These are phyloP conservation scores for Corythucha ciliata DNA, from an alignment of 2,888 invertebrate species.

Conservation along the genomic window DNA sequence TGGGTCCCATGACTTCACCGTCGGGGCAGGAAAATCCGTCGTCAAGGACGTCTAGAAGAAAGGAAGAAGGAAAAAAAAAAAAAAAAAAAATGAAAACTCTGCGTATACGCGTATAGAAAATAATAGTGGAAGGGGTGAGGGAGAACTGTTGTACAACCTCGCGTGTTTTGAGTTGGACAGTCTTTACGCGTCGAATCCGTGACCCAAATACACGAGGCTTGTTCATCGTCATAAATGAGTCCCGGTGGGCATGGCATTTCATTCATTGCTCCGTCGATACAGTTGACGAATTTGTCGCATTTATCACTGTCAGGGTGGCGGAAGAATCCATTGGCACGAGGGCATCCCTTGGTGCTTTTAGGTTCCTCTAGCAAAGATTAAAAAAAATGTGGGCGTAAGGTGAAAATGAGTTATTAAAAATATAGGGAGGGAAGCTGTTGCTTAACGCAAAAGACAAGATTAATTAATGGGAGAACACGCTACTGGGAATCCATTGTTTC, in stretches of 20 bases:
- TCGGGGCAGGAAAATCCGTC: slow-evolving; percentile 71
- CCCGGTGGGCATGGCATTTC: slow-evolving; percentile 60
- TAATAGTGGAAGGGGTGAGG: too few relatives aligned
- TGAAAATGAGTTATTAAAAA: neutral
- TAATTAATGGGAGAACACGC: too few relatives aligned
- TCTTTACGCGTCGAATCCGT: slow-evolving; percentile 49
- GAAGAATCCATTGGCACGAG: slow-evolving; percentile 69
- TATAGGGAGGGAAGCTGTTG: neutral
- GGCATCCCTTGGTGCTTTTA: slow-evolving; percentile 60
- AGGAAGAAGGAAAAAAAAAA: neutral
- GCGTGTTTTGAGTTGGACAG: slow-evolving; percentile 46
- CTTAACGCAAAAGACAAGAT: neutral
- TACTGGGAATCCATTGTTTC: too few relatives aligned
- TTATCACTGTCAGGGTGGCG: slow-evolving; percentile 61
- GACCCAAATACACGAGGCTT: slow-evolving; percentile 68
- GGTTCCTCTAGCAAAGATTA: slow-evolving; percentile 54
- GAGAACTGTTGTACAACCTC: too few relatives aligned
- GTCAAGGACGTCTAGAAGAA: slow-evolving; percentile 52
- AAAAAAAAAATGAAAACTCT: slow-evolving; percentile 1
- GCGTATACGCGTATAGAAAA: neutral
- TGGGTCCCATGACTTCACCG: slow-evolving; percentile 55
- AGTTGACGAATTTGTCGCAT: slow-evolving; percentile 70
- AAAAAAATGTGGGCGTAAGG: neutral
- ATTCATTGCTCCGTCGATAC: slow-evolving; percentile 61
- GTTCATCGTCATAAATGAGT: slow-evolving; percentile 62